phyloP scores from a whole-genome alignment of 37 sponge, comb jelly and placozoan genomes.

The Corticium candelabrum region DNA sequence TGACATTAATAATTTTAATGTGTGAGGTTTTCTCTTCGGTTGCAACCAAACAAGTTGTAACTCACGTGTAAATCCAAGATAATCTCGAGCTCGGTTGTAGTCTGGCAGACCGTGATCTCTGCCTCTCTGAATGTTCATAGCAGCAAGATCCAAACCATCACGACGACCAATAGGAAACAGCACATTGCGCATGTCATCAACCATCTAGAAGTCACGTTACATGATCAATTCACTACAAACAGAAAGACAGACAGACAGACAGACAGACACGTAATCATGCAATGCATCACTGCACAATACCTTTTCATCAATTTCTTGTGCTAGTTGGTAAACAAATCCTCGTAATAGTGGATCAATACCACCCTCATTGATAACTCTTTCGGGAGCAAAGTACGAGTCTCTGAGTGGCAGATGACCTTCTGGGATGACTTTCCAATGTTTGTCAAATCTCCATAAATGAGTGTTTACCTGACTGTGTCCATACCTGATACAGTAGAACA shows the following conservation, averaged over 20 bases:
- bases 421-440: constrained; percentile 11
- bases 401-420: constrained; percentile 32
- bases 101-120: constrained; percentile 2
- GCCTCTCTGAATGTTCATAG: neutral
- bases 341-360: constrained; percentile 69
- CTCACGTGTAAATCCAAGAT: neutral
- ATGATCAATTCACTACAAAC: no score
- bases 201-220: no score
- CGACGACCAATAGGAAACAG: neutral
- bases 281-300: neutral
- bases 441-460: constrained; percentile 26
- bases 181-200: neutral
- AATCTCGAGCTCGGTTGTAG: neutral
- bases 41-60: neutral
- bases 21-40: no score
- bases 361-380: constrained; percentile 30
- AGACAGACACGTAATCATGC: no score
- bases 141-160: neutral
- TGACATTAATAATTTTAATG: no score
- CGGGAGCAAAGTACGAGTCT: constrained; percentile 55
- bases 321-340: constrained; percentile 36
- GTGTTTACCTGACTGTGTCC: constrained; percentile 42
- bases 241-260: no score
- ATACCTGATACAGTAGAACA: constrained; percentile 23
- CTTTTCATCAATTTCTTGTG: constrained; percentile 11